Percentiles rank a stretch among this genome's conserved stretches.
These are phyloP conservation scores for Otolemur garnettii DNA, from an alignment of 2,113 vertebrate genomes.

Conservation along the genomic window DNA sequence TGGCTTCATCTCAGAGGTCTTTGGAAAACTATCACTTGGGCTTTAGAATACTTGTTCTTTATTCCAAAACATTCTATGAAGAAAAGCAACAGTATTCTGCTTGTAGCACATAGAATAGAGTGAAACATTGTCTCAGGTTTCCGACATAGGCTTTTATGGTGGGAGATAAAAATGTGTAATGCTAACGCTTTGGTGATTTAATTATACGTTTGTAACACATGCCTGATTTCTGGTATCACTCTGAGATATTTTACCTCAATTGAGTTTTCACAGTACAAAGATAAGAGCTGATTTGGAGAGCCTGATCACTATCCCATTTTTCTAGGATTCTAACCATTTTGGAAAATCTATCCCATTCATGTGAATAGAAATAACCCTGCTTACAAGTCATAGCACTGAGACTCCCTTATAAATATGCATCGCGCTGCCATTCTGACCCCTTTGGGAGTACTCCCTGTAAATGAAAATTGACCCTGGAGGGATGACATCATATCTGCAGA, in stretches of 20 bases:
- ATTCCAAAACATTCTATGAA: neutral
- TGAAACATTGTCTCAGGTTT: neutral
- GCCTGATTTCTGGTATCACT: conserved; percentile 15
- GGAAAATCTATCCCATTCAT: neutral
- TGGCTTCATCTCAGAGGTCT: conserved; percentile 24
- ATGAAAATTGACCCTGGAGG: neutral
- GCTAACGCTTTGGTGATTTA: conserved; percentile 30
- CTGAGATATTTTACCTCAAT: conserved; percentile 20
- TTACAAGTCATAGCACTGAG: neutral
- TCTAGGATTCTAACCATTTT: conserved; percentile 16
- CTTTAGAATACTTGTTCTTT: neutral
- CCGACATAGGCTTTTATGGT: neutral
- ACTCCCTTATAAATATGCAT: neutral
- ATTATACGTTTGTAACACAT: conserved; percentile 22
- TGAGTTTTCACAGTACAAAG: neutral
- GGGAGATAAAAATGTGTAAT: neutral
- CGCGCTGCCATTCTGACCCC: neutral
- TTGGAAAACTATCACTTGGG: neutral
- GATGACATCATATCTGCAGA: neutral
- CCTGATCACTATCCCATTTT: conserved; percentile 3
- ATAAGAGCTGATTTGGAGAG: neutral
- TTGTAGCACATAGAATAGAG: neutral
- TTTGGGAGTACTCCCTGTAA: neutral
- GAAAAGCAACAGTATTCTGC: conserved; percentile 10
- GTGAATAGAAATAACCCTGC: neutral